These are phyloP conservation scores for Chironomus tepperi DNA, from an alignment of 1,140 invertebrate species.

Conservation along the genomic window DNA sequence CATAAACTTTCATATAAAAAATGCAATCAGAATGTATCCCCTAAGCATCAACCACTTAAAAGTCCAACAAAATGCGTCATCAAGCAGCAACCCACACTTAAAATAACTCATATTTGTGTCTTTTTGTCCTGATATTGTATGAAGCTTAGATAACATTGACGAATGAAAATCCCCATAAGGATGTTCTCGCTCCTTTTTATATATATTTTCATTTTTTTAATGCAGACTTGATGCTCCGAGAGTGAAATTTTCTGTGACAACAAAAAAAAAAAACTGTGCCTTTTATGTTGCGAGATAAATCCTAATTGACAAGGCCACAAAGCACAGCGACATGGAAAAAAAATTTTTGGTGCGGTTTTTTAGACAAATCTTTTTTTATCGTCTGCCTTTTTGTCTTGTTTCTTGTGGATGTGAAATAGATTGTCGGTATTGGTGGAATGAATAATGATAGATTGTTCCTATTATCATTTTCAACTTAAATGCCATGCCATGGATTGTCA, in stretches of 20 bases:
- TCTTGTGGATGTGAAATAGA: background rate
- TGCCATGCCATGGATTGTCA: no score
- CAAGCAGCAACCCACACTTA: no score
- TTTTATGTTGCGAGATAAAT: slow-evolving; percentile 6
- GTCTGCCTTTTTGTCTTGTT: background rate
- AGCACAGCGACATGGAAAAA: slow-evolving; percentile 11
- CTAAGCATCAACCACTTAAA: background rate
- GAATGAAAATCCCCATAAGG: slow-evolving; percentile 9
- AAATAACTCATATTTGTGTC: background rate
- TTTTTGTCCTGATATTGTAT: background rate
- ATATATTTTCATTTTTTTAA: background rate
- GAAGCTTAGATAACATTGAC: slow-evolving; percentile 10
- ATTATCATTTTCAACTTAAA: background rate
- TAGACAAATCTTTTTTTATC: background rate
- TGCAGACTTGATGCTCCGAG: background rate
- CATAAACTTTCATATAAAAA: background rate
- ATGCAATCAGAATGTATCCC: background rate
- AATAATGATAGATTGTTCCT: background rate
- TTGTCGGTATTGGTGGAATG: background rate
- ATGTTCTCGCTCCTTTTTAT: background rate
- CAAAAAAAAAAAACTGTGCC: no score
- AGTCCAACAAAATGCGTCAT: background rate
- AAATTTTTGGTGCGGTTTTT: background rate
- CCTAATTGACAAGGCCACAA: background rate
- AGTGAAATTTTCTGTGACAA: background rate